These are phyloP conservation scores for Aphodius granarius DNA, from an alignment of 2,888 invertebrate species.

Conservation along the genomic window DNA sequence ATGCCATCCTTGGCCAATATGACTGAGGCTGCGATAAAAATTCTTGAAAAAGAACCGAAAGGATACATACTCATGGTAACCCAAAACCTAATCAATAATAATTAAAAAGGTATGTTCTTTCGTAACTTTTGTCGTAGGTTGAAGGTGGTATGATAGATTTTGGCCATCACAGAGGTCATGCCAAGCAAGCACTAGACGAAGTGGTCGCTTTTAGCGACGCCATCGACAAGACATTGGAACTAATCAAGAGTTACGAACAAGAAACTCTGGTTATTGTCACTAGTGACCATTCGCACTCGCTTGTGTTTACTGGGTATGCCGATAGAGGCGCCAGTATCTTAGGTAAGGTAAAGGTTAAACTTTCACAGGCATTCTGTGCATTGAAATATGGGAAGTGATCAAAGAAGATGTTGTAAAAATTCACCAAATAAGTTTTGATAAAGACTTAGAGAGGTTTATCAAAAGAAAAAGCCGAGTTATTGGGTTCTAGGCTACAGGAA, in stretches of 20 bases:
- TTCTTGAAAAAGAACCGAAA: slow-evolving; percentile 65
- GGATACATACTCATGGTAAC: slow-evolving; percentile 75
- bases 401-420: no score
- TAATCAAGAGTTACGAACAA: slow-evolving; percentile 56
- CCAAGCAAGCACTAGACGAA: slow-evolving; percentile 77
- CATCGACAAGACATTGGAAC: slow-evolving; percentile 64
- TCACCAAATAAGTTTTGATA: no score
- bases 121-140: slow-evolving; percentile 56
- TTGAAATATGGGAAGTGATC: no score
- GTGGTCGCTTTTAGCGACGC: slow-evolving; percentile 79
- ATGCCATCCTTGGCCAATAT: slow-evolving; percentile 81
- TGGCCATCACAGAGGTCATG: slow-evolving; percentile 82
- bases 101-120: no score
- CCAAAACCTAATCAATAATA: background rate
- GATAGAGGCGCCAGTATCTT: slow-evolving; percentile 69
- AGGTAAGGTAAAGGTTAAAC: no score
- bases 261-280: slow-evolving; percentile 84
- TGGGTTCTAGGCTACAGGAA: no score
- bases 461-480: no score
- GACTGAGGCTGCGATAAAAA: slow-evolving; percentile 75
- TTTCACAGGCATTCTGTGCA: no score
- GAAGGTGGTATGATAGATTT: slow-evolving; percentile 87
- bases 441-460: no score
- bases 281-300: slow-evolving; percentile 80
- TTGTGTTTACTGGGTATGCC: slow-evolving; percentile 78